These are phyloP conservation scores for Salvelinus namaycush DNA, from an alignment of 2,113 vertebrate genomes.

Conservation along the genomic window DNA sequence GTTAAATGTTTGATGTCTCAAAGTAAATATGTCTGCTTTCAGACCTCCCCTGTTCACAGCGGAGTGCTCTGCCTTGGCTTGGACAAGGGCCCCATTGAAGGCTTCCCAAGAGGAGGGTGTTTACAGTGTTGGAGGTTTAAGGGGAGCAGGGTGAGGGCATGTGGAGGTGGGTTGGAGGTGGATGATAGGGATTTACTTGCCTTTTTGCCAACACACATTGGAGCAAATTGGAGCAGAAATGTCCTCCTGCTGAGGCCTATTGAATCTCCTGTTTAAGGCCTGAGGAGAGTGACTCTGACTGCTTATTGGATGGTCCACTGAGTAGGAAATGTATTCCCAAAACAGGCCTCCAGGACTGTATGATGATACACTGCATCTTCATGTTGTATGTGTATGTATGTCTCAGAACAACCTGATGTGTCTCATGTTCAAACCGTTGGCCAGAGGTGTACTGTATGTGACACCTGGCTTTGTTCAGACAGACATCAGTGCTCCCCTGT, in stretches of 20 bases:
- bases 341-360: no score
- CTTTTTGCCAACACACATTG: not conserved
- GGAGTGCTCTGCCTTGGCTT: constrained; percentile 54
- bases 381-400: no score
- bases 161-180: not conserved
- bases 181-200: not conserved
- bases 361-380: no score
- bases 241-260: not conserved
- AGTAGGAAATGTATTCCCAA: not conserved
- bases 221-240: not conserved
- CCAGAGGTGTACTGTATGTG: not conserved
- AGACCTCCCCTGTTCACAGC: constrained; percentile 39
- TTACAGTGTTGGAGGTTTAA: constrained; percentile 18
- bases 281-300: not conserved
- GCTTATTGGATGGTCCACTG: not conserved
- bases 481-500: not conserved
- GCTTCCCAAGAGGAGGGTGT: constrained; percentile 42
- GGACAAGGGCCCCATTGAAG: constrained; percentile 69
- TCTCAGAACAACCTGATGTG: no score
- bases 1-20: constrained; percentile 58
- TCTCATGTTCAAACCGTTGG: not conserved
- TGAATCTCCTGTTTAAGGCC: not conserved
- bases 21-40: constrained; percentile 51
- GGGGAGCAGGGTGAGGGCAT: not conserved
- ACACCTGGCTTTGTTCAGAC: not conserved